These are phyloP conservation scores for Neostethus bicornis DNA, from an alignment of 2,797 vertebrate species.

Conservation along the genomic window DNA sequence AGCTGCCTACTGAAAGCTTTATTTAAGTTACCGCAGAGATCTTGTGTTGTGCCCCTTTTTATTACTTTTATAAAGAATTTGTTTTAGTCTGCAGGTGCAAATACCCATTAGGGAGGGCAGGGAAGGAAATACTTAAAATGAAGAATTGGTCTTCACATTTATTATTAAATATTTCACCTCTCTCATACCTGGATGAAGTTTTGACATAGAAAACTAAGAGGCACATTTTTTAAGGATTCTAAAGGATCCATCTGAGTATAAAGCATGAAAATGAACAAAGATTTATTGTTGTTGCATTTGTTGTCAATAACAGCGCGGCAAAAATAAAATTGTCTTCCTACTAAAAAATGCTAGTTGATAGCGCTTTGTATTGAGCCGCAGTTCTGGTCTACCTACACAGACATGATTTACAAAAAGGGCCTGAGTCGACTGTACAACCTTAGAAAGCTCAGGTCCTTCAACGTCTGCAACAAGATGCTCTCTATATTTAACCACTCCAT, in stretches of 20 bases:
- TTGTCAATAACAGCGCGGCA: not conserved
- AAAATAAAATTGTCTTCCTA: not conserved
- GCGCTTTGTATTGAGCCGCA: not conserved
- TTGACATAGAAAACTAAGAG: not conserved
- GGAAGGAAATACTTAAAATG: conserved; percentile 16
- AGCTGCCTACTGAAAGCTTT: not conserved
- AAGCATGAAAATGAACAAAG: not conserved
- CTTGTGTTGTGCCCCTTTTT: conserved; percentile 1
- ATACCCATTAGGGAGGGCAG: conserved; percentile 9
- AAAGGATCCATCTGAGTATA: conserved; percentile 8
- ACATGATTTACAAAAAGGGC: too few species aligned
- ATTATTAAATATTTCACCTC: too few species aligned
- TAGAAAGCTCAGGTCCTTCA: too few species aligned
- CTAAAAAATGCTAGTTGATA: not conserved
- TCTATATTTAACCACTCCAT: too few species aligned
- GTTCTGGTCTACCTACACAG: too few species aligned
- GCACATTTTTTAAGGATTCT: not conserved
- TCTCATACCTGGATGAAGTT: not conserved
- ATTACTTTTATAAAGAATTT: conserved; percentile 1
- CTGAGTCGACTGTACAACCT: too few species aligned
- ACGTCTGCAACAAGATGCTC: too few species aligned
- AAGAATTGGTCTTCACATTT: not conserved
- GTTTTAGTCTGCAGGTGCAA: conserved; percentile 17
- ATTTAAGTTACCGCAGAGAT: conserved; percentile 1
- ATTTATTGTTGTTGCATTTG: not conserved